Evolutionary conservation across 2,797 vertebrate genomes (phyloP), one percentile per base, ranked within the genome.

Genomic region (Margarornis squamiger): DNA sequence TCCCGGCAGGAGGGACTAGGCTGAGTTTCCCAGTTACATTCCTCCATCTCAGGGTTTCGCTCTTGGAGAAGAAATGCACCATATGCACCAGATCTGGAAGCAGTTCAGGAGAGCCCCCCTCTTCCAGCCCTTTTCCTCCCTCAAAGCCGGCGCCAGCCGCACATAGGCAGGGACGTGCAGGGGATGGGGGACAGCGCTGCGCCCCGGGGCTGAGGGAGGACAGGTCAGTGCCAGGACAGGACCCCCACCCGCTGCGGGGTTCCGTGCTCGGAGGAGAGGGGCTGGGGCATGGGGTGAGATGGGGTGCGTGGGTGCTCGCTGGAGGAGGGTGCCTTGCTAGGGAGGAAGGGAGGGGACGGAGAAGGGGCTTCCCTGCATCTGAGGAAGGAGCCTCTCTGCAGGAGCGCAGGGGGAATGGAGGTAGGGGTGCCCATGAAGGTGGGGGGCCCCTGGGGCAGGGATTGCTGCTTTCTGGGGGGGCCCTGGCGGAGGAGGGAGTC

Each of bases 41-140:
- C 89, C 89, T 96, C 93, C 80, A 84, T 78, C 85, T 95, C 94
- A 59, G 84, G 80, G 76, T 77, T 92, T 91, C 67, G 38, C 62
- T 95, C 49, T 83, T 17, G 9, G 82, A 94, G 92, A 93, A 96
- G 95, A 94, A 94, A 84, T 20, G 49, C 90, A 92, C 86, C 87
- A 68, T 66, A 91, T 83, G 86, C 59, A 77, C 48, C 90, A 92
- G 91, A 92, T 88, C 85, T 95, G 88, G 91, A 92, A 86, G 86
- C 67, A 48, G 63, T 83, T 80, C 90, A 90, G 90, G 80, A 93
- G 66, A 92, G 46, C 26, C 65, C 79, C 84, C 55, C 32, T 84
- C 84, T 90, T 76, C 67, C 91, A 91, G 72, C 24, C 32, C 9
- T 9, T 76, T 68, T 66, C 62, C 43, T 93, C 80, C 55, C 86